Evolutionary conservation across 2,888 invertebrate species (phyloP).

Genomic region (Ophion slaviceki): DNA sequence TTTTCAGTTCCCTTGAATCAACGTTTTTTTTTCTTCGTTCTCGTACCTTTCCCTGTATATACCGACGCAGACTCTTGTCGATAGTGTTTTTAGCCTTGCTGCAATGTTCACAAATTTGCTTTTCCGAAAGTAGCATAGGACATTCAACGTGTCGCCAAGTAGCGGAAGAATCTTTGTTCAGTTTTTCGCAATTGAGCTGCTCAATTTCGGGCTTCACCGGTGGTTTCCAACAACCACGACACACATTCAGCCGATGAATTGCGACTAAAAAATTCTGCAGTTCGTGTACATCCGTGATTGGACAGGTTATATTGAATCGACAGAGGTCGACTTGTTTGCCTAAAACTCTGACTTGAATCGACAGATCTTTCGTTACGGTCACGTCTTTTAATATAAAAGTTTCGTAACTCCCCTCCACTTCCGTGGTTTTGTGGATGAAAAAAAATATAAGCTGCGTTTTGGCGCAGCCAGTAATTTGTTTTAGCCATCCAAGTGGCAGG

Average conservation of each 20-base stretch:
- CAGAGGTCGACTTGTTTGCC: constrained; percentile 7
- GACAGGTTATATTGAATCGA: neutral
- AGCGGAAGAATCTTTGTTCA: constrained; percentile 28
- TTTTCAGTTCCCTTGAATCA: neutral
- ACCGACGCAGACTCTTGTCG: constrained; percentile 12
- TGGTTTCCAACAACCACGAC: constrained; percentile 7
- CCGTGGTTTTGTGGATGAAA: neutral
- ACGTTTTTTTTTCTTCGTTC: neutral
- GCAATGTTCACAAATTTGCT: constrained; percentile 27
- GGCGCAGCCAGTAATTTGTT: constrained; percentile 2
- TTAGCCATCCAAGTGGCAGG: constrained; percentile 1
- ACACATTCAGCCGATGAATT: constrained; percentile 14
- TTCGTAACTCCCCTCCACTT: neutral
- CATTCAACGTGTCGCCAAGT: constrained; percentile 38
- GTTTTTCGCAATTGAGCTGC: neutral
- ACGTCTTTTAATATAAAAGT: too few relatives aligned
- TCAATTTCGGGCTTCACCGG: constrained; percentile 7
- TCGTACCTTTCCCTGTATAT: neutral
- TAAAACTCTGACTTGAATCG: too few relatives aligned
- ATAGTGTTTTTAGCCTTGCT: constrained; percentile 22
- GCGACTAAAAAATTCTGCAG: neutral
- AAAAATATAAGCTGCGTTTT: too few relatives aligned
- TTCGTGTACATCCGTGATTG: neutral
- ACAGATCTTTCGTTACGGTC: too few relatives aligned
- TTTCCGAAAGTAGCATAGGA: constrained; percentile 13